phyloP scores from a whole-genome alignment of 1,140 invertebrate species.

The Melitaea cinxia region DNA sequence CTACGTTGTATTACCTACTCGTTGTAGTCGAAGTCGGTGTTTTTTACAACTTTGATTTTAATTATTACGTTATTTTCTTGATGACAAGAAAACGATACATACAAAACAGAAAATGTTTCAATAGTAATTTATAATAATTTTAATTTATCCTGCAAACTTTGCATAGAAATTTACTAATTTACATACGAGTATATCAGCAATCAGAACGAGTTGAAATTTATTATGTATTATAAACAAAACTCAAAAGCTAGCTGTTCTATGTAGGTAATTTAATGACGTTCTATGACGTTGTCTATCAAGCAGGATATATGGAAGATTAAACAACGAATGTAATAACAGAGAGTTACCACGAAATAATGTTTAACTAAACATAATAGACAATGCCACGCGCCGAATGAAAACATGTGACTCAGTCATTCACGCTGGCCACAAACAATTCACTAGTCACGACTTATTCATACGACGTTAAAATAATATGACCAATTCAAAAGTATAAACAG shows the following conservation, averaged over 20 bases:
- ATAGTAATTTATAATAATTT: too few relatives aligned
- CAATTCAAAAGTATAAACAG: not conserved
- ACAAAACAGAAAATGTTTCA: too few relatives aligned
- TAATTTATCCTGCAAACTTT: too few relatives aligned
- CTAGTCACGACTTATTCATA: conserved; percentile 6
- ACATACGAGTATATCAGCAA: too few relatives aligned
- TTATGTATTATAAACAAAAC: not conserved
- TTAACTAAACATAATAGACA: conserved; percentile 66
- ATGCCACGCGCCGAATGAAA: conserved; percentile 71
- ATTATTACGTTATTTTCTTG: too few relatives aligned
- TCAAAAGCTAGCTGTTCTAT: not conserved
- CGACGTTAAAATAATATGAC: not conserved
- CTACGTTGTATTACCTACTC: too few relatives aligned
- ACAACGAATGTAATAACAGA: conserved; percentile 43
- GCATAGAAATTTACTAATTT: too few relatives aligned
- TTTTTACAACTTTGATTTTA: too few relatives aligned
- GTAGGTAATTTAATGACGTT: not conserved
- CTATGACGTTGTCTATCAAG: conserved; percentile 8
- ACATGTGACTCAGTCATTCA: conserved; percentile 56
- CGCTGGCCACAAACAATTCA: conserved; percentile 3
- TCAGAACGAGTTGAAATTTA: too few relatives aligned
- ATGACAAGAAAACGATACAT: too few relatives aligned
- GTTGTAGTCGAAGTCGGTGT: too few relatives aligned
- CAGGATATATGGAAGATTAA: conserved; percentile 52
- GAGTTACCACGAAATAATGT: conserved; percentile 60